Evolutionary conservation across 2,888 invertebrate genomes (phyloP).

Genomic region (Metacarcinus magister): DNA sequence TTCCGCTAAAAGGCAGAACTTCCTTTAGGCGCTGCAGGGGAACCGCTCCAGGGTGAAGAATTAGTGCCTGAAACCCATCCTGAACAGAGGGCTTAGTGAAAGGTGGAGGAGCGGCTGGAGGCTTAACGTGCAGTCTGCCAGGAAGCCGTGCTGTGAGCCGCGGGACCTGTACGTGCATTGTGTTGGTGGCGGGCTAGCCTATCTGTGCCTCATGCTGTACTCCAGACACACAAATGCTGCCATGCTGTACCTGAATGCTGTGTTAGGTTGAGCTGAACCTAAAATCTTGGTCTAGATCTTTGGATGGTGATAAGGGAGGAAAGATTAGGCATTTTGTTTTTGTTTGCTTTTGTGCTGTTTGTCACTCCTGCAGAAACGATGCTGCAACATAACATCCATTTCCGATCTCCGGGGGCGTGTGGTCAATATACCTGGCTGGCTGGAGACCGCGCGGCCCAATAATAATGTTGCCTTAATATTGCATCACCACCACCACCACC

Average conservation of each 20-base stretch:
- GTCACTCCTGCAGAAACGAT: neutral
- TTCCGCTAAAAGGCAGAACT: constrained; percentile 51
- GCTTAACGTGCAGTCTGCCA: constrained; percentile 23
- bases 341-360: neutral
- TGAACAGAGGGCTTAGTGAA: constrained; percentile 34
- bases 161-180: neutral
- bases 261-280: neutral
- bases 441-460: constrained; percentile 13
- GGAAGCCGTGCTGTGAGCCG: neutral
- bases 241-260: neutral
- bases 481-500: neutral
- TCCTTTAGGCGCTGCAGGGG: constrained; percentile 30
- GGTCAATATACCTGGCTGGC: constrained; percentile 44
- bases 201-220: neutral
- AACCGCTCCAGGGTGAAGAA: constrained; percentile 46
- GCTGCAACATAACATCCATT: neutral
- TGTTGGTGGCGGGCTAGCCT: neutral
- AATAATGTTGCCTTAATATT: constrained; percentile 29
- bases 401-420: constrained; percentile 30
- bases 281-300: neutral
- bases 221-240: neutral
- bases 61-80: constrained; percentile 46
- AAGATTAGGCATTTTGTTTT: neutral
- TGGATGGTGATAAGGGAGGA: neutral
- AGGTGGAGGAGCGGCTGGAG: neutral